Evolutionary conservation across 2,888 invertebrate species (phyloP).

Genomic region (Hypomecis atomaria): DNA sequence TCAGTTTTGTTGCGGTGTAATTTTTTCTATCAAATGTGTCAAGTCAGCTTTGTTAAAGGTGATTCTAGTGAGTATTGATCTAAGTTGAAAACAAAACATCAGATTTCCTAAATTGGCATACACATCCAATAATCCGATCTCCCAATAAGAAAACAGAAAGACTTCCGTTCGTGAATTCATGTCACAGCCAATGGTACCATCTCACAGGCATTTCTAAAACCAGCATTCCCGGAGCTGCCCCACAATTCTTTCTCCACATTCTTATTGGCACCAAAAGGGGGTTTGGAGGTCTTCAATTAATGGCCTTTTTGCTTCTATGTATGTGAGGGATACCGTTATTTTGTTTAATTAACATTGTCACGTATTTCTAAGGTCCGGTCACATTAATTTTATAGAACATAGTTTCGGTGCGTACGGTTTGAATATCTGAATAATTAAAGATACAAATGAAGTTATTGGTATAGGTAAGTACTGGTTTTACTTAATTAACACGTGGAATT

Average conservation of each 20-base stretch:
- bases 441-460: constrained; percentile 27
- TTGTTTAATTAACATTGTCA: constrained; percentile 71
- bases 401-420: constrained; percentile 44
- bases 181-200: constrained; percentile 46
- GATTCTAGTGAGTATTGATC: no score
- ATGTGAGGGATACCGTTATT: constrained; percentile 56
- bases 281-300: constrained; percentile 51
- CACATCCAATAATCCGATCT: not conserved
- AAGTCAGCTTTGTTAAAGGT: no score
- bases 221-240: constrained; percentile 66
- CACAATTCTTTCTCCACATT: constrained; percentile 59
- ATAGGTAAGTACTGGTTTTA: constrained; percentile 18
- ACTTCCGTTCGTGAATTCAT: constrained; percentile 8
- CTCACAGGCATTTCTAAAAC: constrained; percentile 52
- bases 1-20: no score
- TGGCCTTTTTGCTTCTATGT: constrained; percentile 47
- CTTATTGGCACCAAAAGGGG: constrained; percentile 51
- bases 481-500: constrained; percentile 22
- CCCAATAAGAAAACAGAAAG: constrained; percentile 6
- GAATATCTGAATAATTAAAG: constrained; percentile 31
- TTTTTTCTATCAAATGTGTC: no score
- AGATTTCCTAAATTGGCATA: not conserved
- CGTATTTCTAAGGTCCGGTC: constrained; percentile 49
- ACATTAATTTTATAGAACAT: constrained; percentile 40
- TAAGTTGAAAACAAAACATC: no score